Evolutionary conservation across 1,140 invertebrate genomes (phyloP).

Genomic region (Bombus huntii): DNA sequence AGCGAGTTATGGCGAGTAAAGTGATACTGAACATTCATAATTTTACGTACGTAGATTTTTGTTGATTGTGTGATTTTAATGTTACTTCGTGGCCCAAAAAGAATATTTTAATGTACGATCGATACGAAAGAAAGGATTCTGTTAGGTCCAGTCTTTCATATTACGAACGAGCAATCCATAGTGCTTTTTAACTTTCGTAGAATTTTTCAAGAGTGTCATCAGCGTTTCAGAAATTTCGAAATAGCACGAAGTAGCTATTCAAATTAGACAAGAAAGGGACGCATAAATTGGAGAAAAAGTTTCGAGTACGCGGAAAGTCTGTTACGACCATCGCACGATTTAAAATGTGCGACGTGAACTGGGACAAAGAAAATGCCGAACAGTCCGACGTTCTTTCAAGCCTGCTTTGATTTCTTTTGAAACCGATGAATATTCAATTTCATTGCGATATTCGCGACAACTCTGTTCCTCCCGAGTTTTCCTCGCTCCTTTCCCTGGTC

Average conservation of each 20-base stretch:
- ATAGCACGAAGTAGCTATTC: neutral
- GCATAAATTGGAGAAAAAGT: slow-evolving; percentile 5
- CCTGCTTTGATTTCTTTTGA: slow-evolving; percentile 43
- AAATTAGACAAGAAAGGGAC: neutral
- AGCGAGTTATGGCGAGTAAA: no score
- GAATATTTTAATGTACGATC: neutral
- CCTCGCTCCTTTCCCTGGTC: neutral
- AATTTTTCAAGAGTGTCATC: neutral
- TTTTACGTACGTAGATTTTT: no score
- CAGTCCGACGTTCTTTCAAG: slow-evolving; percentile 31
- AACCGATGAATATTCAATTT: slow-evolving; percentile 45
- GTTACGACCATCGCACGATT: neutral
- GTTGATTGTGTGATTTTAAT: no score
- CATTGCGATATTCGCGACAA: slow-evolving; percentile 18
- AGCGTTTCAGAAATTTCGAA: neutral
- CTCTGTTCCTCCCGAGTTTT: neutral
- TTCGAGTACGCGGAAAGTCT: slow-evolving; percentile 16
- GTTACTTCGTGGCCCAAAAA: neutral
- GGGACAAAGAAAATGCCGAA: slow-evolving; percentile 16
- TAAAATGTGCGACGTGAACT: neutral
- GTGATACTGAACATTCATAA: neutral
- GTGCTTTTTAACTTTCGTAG: no score
- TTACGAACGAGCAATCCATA: neutral
- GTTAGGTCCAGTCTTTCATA: neutral
- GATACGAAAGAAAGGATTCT: no score